Evolutionary conservation across 1,140 invertebrate genomes (phyloP).

Genomic region (Oscheius sp.): DNA sequence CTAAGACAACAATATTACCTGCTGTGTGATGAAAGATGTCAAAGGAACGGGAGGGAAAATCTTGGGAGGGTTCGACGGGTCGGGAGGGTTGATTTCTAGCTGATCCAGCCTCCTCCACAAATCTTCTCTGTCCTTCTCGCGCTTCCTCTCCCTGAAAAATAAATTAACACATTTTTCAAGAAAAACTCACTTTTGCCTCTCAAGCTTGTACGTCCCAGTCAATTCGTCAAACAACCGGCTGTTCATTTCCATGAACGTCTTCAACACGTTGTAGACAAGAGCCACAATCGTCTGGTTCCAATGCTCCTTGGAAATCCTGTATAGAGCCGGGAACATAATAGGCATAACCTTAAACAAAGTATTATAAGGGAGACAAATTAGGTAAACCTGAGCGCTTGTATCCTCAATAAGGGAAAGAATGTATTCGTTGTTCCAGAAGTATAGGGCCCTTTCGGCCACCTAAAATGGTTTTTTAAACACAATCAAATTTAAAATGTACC

Average conservation of each 20-base stretch:
- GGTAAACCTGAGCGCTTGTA: slow-evolving; percentile 43
- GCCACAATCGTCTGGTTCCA: slow-evolving; percentile 68
- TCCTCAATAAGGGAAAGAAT: slow-evolving; percentile 67
- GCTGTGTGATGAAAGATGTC: slow-evolving; percentile 39
- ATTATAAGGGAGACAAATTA: background rate
- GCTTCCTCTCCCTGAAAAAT: slow-evolving; percentile 54
- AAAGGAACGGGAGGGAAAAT: slow-evolving; percentile 45
- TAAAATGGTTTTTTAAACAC: slow-evolving; percentile 38
- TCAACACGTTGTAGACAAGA: slow-evolving; percentile 66
- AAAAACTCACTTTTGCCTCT: slow-evolving; percentile 56
- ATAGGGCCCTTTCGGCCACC: slow-evolving; percentile 67
- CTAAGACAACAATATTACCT: background rate
- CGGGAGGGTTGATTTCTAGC: slow-evolving; percentile 47
- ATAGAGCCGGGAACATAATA: slow-evolving; percentile 65
- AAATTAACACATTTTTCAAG: background rate
- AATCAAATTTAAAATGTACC: slow-evolving; percentile 50
- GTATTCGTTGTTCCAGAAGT: slow-evolving; percentile 69
- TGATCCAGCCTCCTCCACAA: slow-evolving; percentile 55
- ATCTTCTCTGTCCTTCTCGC: slow-evolving; percentile 59
- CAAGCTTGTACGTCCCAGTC: slow-evolving; percentile 59
- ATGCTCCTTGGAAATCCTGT: slow-evolving; percentile 65
- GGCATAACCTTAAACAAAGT: slow-evolving; percentile 59
- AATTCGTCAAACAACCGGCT: slow-evolving; percentile 66
- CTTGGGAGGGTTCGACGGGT: slow-evolving; percentile 30
- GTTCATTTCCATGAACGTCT: slow-evolving; percentile 68